A percentile compares a stretch with the other conserved stretches of the same genome.
Conservation (phyloP, 2,113 vertebrate genomes). For the Neotragus moschatus region DNA sequence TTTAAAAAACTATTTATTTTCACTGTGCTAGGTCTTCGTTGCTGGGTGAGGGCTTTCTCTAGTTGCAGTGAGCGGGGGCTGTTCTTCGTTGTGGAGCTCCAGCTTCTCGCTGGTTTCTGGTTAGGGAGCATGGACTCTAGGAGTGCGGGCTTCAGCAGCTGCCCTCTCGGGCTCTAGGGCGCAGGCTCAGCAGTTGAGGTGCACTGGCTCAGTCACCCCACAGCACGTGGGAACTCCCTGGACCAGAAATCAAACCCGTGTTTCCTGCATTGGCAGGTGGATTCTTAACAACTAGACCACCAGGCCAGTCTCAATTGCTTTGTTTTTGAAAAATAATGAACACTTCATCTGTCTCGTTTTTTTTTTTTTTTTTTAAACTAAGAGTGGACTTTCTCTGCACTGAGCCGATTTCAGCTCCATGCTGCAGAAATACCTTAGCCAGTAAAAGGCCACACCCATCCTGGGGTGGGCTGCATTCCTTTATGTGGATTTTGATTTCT, state of each 20-base stretch:
- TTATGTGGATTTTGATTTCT: background rate
- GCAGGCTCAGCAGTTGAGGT: background rate
- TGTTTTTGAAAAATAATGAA: background rate
- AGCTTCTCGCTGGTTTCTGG: background rate
- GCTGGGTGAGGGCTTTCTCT: background rate
- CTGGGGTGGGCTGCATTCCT: background rate
- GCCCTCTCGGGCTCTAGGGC: fast-evolving
- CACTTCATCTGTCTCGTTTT: background rate
- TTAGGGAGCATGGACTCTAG: background rate
- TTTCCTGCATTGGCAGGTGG: background rate
- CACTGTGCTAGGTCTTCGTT: background rate
- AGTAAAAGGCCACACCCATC: background rate
- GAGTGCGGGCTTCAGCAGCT: background rate
- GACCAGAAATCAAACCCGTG: background rate
- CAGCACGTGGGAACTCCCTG: background rate
- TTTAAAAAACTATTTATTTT: background rate
- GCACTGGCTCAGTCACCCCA: background rate
- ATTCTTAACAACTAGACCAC: background rate
- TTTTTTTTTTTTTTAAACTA: background rate
- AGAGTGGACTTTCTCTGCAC: background rate
- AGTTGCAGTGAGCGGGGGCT: background rate
- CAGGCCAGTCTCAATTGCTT: background rate
- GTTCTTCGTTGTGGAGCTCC: background rate
- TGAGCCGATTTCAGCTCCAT: background rate
- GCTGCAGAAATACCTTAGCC: background rate